Conservation (phyloP, 2,797 vertebrate genomes). For the Enteromius radiatus region DNA sequence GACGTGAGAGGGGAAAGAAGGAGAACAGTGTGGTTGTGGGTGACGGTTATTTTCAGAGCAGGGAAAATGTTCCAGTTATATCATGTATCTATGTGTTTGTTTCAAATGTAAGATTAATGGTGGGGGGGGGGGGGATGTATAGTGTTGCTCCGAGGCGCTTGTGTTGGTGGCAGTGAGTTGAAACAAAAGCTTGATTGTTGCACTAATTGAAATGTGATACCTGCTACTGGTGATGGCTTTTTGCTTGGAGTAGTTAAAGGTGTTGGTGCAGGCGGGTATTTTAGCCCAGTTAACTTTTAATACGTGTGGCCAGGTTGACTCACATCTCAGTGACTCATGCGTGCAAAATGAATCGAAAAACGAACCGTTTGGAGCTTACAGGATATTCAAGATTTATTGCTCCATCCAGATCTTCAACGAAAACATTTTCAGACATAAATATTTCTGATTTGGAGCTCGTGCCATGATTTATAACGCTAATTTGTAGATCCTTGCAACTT, state of each 20-base stretch:
- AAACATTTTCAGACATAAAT: conserved; percentile 27
- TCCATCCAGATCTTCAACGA: background rate
- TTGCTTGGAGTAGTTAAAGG: conserved; percentile 53
- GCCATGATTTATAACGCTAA: background rate
- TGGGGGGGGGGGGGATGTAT: conserved; percentile 53
- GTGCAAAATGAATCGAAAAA: conserved; percentile 24
- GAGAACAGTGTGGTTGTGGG: conserved; percentile 59
- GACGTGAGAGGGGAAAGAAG: conserved; percentile 22
- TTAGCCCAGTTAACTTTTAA: conserved; percentile 32
- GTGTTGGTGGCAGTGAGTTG: conserved; percentile 66
- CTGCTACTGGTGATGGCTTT: conserved; percentile 59
- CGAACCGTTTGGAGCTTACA: background rate
- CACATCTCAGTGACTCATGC: conserved; percentile 8
- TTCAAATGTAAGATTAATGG: conserved; percentile 64
- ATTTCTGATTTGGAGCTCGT: background rate
- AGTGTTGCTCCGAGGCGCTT: conserved; percentile 59
- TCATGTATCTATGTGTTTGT: conserved; percentile 53
- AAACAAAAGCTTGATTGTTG: conserved; percentile 74
- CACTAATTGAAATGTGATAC: conserved; percentile 76
- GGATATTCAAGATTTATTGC: conserved; percentile 35
- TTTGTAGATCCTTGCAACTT: conserved; percentile 26
- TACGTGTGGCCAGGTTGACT: conserved; percentile 16
- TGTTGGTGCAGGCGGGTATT: conserved; percentile 42
- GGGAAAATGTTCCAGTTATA: conserved; percentile 42
- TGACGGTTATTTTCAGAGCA: conserved; percentile 58